phyloP scores from a whole-genome alignment of 2,797 vertebrate species.

The Oryzias sinensis region DNA sequence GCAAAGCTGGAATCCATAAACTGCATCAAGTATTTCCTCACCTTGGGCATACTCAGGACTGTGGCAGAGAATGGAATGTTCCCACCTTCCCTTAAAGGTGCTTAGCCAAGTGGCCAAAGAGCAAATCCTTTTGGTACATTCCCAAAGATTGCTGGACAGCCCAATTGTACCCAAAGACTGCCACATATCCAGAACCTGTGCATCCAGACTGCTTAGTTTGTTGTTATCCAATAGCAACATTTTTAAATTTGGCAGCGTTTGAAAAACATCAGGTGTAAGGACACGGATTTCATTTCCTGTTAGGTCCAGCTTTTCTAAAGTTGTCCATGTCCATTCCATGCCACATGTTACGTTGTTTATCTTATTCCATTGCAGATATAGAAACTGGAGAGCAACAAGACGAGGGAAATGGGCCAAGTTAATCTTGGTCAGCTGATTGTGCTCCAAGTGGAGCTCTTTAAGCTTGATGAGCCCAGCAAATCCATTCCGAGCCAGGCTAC shows the following conservation, averaged over 20 bases:
- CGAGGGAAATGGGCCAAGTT: conserved; percentile 99
- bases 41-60: conserved; percentile 96
- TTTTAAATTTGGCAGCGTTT: conserved; percentile 96
- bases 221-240: conserved; percentile 97
- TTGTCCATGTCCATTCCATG: conserved; percentile 98
- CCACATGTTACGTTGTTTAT: conserved; percentile 95
- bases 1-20: conserved; percentile 98
- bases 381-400: conserved; percentile 92
- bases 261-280: conserved; percentile 91
- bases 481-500: conserved; percentile 96
- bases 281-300: conserved; percentile 94
- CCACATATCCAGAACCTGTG: conserved; percentile 89
- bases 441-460: conserved; percentile 97
- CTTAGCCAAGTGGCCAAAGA: conserved; percentile 93
- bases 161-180: conserved; percentile 88
- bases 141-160: conserved; percentile 96
- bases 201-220: conserved; percentile 91
- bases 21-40: conserved; percentile 97
- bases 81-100: conserved; percentile 96
- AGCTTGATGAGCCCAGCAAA: conserved; percentile 98
- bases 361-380: conserved; percentile 99
- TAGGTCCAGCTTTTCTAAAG: conserved; percentile 95
- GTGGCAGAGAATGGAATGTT: conserved; percentile 95
- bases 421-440: conserved; percentile 99
- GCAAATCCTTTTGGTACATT: conserved; percentile 97